Conservation (phyloP, 2,888 invertebrate species). For the Colletes collaris region DNA sequence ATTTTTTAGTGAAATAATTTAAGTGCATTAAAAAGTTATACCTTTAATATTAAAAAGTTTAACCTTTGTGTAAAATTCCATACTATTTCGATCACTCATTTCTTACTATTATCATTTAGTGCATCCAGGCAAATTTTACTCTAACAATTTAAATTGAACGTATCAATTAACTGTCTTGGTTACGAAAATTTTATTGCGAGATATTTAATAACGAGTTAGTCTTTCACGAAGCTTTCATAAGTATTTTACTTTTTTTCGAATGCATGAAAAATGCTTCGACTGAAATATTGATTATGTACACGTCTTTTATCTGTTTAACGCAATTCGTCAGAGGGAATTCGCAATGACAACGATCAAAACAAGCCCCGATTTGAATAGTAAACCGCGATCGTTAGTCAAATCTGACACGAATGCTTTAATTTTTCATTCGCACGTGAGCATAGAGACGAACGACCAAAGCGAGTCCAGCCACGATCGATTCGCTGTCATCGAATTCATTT, state of each 20-base stretch:
- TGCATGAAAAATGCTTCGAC: neutral
- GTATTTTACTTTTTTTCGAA: neutral
- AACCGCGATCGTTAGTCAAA: constrained; percentile 71
- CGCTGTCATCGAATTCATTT: constrained; percentile 58
- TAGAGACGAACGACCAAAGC: constrained; percentile 26
- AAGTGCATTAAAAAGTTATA: too few relatives aligned
- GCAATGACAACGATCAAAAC: constrained; percentile 60
- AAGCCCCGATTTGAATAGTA: constrained; percentile 72
- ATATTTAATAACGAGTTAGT: too few relatives aligned
- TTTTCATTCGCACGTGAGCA: constrained; percentile 64
- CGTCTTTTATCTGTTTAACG: constrained; percentile 2
- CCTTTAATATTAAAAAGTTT: too few relatives aligned
- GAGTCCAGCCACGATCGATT: constrained; percentile 42
- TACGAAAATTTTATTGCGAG: too few relatives aligned
- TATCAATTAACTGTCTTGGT: too few relatives aligned
- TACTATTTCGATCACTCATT: too few relatives aligned
- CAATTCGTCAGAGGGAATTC: constrained; percentile 71
- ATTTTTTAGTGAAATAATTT: too few relatives aligned
- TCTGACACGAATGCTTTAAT: constrained; percentile 74
- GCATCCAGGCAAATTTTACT: too few relatives aligned
- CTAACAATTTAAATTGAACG: too few relatives aligned
- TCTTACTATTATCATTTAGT: too few relatives aligned
- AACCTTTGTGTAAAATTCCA: too few relatives aligned
- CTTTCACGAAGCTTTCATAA: too few relatives aligned
- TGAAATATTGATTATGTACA: constrained; percentile 15